Base-by-base conservation (phyloP, 1,140 invertebrate species). In the Ceratitis capitata region DNA sequence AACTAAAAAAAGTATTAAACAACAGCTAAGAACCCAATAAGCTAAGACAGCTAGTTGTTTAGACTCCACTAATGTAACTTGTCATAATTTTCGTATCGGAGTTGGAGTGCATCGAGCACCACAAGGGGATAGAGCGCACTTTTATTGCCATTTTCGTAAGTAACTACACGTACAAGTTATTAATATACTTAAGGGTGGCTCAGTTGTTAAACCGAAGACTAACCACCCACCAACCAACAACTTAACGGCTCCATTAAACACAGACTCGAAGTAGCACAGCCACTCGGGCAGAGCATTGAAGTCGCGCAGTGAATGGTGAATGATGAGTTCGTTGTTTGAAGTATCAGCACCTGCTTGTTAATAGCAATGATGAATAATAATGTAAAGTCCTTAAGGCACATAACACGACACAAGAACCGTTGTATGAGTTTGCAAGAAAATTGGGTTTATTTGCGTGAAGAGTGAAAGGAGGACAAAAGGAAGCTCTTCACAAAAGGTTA, bases 171-270 rank as follows among this genome's bases (percentile, higher is more conserved):
- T 14, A 64, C 58, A n/a, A n/a, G n/a, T 56, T 56, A 56, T 23
- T 45, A n/a, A n/a, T n/a, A n/a, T n/a, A 78, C 69, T 45, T 78
- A 78, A 45, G 39, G 35, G 39, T 45, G 69, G 39, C 39, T 69
- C n/a, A 19, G 61, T 32, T 69, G 19, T n/a, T 56, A 56, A 69
- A 19, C 61, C 32, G n/a, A n/a, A n/a, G n/a, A n/a, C n/a, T n/a
- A 69, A 35, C 61, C 39, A 78, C 12, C 14, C 32, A n/a, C 39
- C 69, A 78, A n/a, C n/a, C n/a, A n/a, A n/a, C 69, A 45, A 45
- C 69, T 78, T 78, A 78, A 78, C 69, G 69, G 69, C 69, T 78
- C 69, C 69, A 78, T 78, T 78, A 47, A 78, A 78, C 69, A 78
- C 69, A 42, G 39, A 78, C 9, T 35, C 61, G 58, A n/a, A n/a